Conservation (phyloP, 2,113 vertebrate genomes). For the Rana temporaria region DNA sequence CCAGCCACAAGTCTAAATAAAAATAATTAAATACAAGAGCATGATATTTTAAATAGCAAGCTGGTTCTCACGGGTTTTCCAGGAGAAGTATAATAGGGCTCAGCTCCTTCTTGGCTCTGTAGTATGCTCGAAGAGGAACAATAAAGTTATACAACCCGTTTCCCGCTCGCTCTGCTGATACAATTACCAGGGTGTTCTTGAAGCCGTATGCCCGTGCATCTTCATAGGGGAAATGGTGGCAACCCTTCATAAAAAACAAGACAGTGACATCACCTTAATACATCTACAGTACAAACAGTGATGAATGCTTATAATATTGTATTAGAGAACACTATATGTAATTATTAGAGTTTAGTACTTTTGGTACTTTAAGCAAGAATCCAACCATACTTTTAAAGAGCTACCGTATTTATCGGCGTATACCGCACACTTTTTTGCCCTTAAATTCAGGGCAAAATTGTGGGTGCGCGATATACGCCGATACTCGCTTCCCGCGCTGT, state of each 20-base stretch:
- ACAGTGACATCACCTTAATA: not conserved
- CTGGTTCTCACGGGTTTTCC: constrained; percentile 73
- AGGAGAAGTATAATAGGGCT: constrained; percentile 82
- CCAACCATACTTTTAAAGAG: too few species aligned
- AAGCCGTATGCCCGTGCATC: constrained; percentile 81
- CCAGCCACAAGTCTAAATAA: too few species aligned
- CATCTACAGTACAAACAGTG: not conserved
- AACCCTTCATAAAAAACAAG: constrained; percentile 63
- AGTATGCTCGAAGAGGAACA: constrained; percentile 80
- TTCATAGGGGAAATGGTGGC: constrained; percentile 77
- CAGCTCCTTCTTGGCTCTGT: constrained; percentile 80
- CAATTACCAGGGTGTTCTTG: constrained; percentile 82
- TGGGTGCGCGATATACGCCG: too few species aligned
- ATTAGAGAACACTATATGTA: not conserved
- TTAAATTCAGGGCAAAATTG: too few species aligned
- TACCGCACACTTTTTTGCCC: too few species aligned
- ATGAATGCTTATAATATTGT: not conserved
- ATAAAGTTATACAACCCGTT: constrained; percentile 87
- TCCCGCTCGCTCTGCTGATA: constrained; percentile 80
- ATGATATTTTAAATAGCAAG: not conserved
- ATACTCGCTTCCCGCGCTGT: too few species aligned
- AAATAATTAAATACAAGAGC: not conserved
- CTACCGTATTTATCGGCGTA: too few species aligned
- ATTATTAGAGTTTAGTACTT: too few species aligned
- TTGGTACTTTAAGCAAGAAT: too few species aligned